Conservation (phyloP, 2,888 invertebrate genomes). For the Copidosoma aretas region DNA sequence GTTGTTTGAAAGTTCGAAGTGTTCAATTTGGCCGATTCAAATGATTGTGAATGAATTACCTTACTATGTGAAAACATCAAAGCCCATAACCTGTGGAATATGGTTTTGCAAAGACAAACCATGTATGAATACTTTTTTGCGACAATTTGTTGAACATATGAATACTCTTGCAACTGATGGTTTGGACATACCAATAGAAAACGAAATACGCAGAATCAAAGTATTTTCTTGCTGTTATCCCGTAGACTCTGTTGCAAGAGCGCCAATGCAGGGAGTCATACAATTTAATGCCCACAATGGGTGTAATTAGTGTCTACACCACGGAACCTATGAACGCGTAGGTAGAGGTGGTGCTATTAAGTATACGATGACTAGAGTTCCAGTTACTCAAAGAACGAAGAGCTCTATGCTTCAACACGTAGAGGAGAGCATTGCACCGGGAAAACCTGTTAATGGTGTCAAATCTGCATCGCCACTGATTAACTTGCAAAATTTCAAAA, state of each 20-base stretch:
- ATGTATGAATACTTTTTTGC: conserved; percentile 5
- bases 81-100: conserved; percentile 1
- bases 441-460: conserved; percentile 23
- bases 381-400: conserved; percentile 17
- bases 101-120: conserved; percentile 24
- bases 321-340: not conserved
- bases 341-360: not conserved
- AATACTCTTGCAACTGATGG: conserved; percentile 3
- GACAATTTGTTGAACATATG: not conserved
- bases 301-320: not conserved
- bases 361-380: not conserved
- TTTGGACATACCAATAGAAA: too few relatives aligned
- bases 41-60: conserved; percentile 3
- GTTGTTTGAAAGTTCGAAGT: conserved; percentile 15
- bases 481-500: conserved; percentile 28
- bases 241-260: too few relatives aligned
- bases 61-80: not conserved
- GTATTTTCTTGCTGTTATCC: too few relatives aligned
- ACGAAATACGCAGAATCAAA: too few relatives aligned
- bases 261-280: too few relatives aligned
- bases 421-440: too few relatives aligned
- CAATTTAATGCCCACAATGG: too few relatives aligned
- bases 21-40: conserved; percentile 19
- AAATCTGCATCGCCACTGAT: conserved; percentile 20
- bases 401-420: conserved; percentile 11